Conservation (phyloP, 1,140 invertebrate species). For the Cydia pomonella region DNA sequence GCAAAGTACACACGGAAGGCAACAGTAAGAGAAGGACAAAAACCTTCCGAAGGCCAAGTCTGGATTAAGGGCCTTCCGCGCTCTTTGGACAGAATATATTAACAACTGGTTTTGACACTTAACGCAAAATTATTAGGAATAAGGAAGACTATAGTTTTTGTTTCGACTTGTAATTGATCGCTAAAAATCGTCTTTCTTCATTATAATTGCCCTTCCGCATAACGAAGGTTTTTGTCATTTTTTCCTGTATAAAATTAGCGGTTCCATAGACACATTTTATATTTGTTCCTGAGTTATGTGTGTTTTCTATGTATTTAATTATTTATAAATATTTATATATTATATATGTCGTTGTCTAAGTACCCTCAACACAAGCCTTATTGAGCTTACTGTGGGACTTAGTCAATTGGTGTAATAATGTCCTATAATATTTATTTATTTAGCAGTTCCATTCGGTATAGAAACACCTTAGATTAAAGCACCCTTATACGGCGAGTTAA, state of each 20-base stretch:
- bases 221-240: not conserved
- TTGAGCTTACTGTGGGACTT: too few relatives aligned
- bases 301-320: too few relatives aligned
- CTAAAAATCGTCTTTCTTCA: constrained; percentile 24
- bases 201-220: constrained; percentile 19
- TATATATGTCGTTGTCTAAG: too few relatives aligned
- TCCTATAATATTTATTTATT: too few relatives aligned
- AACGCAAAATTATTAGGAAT: constrained; percentile 29
- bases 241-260: not conserved
- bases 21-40: constrained; percentile 23
- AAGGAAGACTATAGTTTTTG: constrained; percentile 33
- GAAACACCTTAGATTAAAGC: too few relatives aligned
- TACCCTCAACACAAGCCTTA: too few relatives aligned
- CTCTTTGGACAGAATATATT: constrained; percentile 20
- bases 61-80: constrained; percentile 27
- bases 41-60: constrained; percentile 21
- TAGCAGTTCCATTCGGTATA: too few relatives aligned
- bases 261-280: not conserved
- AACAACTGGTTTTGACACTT: constrained; percentile 20
- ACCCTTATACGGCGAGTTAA: too few relatives aligned
- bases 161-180: constrained; percentile 30
- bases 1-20: constrained; percentile 21
- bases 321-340: too few relatives aligned
- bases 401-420: too few relatives aligned
- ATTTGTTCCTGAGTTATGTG: too few relatives aligned